Evolutionary conservation across 2,113 vertebrate genomes (phyloP).

Genomic region (Aegithalos caudatus): DNA sequence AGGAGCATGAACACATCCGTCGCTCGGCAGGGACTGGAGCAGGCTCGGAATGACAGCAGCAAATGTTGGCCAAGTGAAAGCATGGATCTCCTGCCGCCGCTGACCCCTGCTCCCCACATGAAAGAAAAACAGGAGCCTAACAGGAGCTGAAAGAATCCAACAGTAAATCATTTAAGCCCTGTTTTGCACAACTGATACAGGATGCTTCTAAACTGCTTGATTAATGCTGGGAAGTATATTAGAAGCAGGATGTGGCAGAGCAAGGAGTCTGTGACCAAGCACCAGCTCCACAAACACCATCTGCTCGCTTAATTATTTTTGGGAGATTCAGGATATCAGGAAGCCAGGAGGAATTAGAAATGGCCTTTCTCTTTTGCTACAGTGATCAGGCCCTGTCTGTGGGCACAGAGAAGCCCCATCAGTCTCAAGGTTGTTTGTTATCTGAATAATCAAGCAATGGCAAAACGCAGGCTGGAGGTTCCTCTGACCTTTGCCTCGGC

Average conservation of each 20-base stretch:
- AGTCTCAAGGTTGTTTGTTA: neutral
- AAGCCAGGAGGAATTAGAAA: neutral
- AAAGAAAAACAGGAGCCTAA: slow-evolving; percentile 79
- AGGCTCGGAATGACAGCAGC: slow-evolving; percentile 83
- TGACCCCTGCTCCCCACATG: slow-evolving; percentile 81
- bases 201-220: slow-evolving; percentile 55
- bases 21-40: slow-evolving; percentile 31
- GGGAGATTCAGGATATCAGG: neutral
- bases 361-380: neutral
- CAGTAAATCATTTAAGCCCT: slow-evolving; percentile 80
- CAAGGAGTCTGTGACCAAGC: neutral
- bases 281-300: neutral
- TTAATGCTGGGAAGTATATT: slow-evolving; percentile 55
- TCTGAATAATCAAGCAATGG: slow-evolving; percentile 8
- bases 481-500: slow-evolving; percentile 44
- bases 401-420: neutral
- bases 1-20: slow-evolving; percentile 74
- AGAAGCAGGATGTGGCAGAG: neutral
- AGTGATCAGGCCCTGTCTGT: neutral
- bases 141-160: slow-evolving; percentile 72
- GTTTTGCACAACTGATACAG: neutral
- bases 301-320: neutral
- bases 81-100: slow-evolving; percentile 30
- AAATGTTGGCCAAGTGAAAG: slow-evolving; percentile 75
- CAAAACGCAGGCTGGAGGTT: slow-evolving; percentile 21